A percentile compares a stretch with the other conserved stretches of the same genome.
phyloP scores from a whole-genome alignment of 2,888 invertebrate genomes.

The Tetheella fluctuosa region DNA sequence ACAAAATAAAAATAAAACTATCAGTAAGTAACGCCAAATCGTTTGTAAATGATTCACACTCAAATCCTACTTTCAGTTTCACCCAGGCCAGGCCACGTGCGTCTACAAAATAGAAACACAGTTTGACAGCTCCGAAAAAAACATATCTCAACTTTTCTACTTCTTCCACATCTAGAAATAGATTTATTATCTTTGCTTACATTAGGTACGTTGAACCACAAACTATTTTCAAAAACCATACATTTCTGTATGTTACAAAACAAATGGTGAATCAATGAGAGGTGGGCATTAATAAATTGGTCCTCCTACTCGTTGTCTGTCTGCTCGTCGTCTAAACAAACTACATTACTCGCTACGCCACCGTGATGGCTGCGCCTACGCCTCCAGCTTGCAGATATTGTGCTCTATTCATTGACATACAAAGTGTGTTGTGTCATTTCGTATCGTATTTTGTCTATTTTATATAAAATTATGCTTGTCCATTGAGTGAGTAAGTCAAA shows the following conservation, averaged over 20 bases:
- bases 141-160: background rate
- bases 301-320: constrained; percentile 3
- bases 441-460: too few relatives aligned
- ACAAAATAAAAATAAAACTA: background rate
- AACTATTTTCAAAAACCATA: too few relatives aligned
- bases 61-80: background rate
- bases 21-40: background rate
- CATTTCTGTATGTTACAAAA: constrained; percentile 5
- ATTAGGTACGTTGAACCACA: background rate
- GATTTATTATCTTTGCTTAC: background rate
- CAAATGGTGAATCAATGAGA: constrained; percentile 4
- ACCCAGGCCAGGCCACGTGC: background rate
- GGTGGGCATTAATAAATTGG: background rate
- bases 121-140: background rate
- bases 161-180: background rate
- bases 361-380: background rate
- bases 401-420: background rate
- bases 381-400: background rate
- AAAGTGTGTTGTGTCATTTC: too few relatives aligned
- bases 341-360: background rate
- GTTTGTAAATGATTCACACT: background rate
- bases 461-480: too few relatives aligned
- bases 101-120: background rate
- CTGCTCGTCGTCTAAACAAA: background rate
- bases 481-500: too few relatives aligned